phyloP scores from a whole-genome alignment of 92 coral and sea anemone species.

The Hydrozoanthus gracilis region DNA sequence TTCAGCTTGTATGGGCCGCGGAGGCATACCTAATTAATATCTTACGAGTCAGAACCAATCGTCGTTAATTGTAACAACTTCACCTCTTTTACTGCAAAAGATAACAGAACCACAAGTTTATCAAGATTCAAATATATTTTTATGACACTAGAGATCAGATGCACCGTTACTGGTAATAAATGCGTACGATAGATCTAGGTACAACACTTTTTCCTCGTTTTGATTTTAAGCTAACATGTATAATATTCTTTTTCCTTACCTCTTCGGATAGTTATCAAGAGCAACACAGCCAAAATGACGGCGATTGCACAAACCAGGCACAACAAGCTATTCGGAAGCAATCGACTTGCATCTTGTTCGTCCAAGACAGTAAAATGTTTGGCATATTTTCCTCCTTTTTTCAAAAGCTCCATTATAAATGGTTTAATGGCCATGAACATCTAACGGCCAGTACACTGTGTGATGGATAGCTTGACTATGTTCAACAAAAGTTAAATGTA shows the following conservation, averaged over 20 bases:
- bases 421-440: background rate
- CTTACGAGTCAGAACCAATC: too few relatives aligned
- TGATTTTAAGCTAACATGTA: background rate
- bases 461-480: too few relatives aligned
- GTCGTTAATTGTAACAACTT: too few relatives aligned
- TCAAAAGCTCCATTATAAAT: background rate
- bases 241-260: background rate
- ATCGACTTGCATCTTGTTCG: background rate
- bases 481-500: background rate
- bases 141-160: too few relatives aligned
- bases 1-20: too few relatives aligned
- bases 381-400: background rate
- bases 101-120: too few relatives aligned
- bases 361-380: background rate
- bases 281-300: background rate
- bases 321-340: background rate
- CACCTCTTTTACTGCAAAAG: too few relatives aligned
- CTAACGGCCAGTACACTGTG: too few relatives aligned
- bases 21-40: too few relatives aligned
- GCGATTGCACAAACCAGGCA: conserved; percentile 1
- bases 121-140: too few relatives aligned
- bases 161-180: too few relatives aligned
- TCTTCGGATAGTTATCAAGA: background rate
- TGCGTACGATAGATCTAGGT: background rate
- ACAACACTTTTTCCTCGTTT: background rate